These are phyloP conservation scores for Chrysomallon squamiferum DNA, from an alignment of 1,140 invertebrate genomes.

Conservation along the genomic window DNA sequence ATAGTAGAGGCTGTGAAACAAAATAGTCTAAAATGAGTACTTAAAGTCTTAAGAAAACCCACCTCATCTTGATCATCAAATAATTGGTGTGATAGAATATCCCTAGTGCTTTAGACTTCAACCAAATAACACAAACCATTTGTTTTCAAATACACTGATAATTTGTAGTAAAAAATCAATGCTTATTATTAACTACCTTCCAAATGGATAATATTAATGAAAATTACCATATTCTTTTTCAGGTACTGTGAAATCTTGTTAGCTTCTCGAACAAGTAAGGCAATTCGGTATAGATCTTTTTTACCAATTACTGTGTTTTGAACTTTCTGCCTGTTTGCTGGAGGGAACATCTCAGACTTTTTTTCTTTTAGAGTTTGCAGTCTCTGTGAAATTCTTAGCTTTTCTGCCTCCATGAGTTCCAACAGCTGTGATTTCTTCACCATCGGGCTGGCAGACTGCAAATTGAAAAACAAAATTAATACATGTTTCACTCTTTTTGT, in stretches of 20 bases:
- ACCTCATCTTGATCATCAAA: no score
- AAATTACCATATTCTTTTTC: constrained; percentile 52
- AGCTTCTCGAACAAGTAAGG: constrained; percentile 53
- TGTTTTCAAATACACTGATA: no score
- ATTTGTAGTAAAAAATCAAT: no score
- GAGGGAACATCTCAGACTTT: constrained; percentile 28
- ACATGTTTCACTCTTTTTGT: neutral
- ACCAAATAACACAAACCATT: no score
- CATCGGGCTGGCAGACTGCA: no score
- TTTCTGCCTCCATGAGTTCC: constrained; percentile 38
- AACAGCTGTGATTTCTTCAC: constrained; percentile 27
- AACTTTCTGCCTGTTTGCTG: constrained; percentile 11
- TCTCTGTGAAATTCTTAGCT: constrained; percentile 26
- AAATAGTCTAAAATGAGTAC: no score
- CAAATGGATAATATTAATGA: no score
- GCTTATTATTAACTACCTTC: no score
- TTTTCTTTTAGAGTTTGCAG: constrained; percentile 46
- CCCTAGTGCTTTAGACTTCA: no score
- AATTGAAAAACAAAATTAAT: neutral
- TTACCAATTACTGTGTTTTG: constrained; percentile 15
- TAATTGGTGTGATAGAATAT: no score
- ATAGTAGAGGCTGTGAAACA: no score
- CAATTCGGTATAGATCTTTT: constrained; percentile 50
- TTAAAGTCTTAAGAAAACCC: no score
- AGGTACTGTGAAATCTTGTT: constrained; percentile 60